Evolutionary conservation across 2,888 invertebrate species (phyloP), one percentile per base, ranked within the genome.

Genomic region (Epinotia nisella): DNA sequence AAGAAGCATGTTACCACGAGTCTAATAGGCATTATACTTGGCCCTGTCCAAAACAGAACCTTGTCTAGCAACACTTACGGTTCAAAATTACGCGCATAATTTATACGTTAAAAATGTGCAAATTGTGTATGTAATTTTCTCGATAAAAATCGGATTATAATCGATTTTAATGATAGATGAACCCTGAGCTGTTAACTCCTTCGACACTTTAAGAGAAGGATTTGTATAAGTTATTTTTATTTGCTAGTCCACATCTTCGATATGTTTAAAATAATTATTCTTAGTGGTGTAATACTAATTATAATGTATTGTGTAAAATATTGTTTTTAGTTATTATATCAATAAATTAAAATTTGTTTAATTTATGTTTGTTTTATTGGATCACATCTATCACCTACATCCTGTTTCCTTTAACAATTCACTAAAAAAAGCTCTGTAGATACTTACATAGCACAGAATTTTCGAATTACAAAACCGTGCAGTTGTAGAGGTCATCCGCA

Each of bases 341-440:
- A 93, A 92, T 93, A 92, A 93, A 93, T 93, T 92, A 92, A 92
- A 93, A 92, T 92, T 93, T 93, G 93, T 93, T 93, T 93, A 93
- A 92, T 93, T 93, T 88, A 90, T 77, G 81, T 77, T 83, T 78
- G 84, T 89, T 88, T 89, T 84, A 85, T 88, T 73, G 51, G 19
- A 19, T 11, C 29, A 11, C 53, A 56, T 62, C 3, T n/a, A n/a
- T 39, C 41, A 56, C 1, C 24, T 21, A 9, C 35, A 21, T 61
- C 72, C 60, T 21, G n/a, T 21, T 53, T 66, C 66, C 71, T 35
- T 35, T 71, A 21, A 64, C 9, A 13, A 11, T 5, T 15, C 15
- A 24, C 24, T 0, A 2, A 24, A 24, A 10, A 19, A 24, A 24
- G 2, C 21, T 24, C 21, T 24, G 21, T 1, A 1, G 7, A 5